Evolutionary conservation across 2,113 vertebrate species (phyloP).

Genomic region (Megaptera novaeangliae): DNA sequence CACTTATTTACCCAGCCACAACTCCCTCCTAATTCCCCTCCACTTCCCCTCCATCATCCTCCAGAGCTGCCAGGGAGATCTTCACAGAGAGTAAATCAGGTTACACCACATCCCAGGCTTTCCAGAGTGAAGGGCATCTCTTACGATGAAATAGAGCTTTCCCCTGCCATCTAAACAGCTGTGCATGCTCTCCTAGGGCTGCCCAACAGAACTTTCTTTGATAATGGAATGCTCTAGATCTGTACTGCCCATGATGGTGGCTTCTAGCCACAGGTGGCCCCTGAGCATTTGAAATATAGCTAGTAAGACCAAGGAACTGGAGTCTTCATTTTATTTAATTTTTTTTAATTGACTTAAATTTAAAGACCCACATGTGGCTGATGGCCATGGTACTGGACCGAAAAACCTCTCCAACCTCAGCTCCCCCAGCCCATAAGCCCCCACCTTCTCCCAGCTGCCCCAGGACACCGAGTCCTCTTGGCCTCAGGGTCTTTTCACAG

Average conservation of each 20-base stretch:
- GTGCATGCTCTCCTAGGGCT: too few species aligned
- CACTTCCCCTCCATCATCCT: too few species aligned
- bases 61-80: too few species aligned
- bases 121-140: fast-evolving
- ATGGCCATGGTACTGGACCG: fast-evolving
- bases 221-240: background rate
- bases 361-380: background rate
- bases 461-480: too few species aligned
- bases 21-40: background rate
- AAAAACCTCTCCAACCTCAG: too few species aligned
- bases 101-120: background rate
- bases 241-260: background rate
- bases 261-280: too few species aligned
- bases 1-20: background rate
- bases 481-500: background rate
- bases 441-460: background rate
- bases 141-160: background rate
- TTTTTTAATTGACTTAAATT: background rate
- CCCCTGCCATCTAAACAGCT: too few species aligned
- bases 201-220: background rate
- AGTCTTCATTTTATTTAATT: background rate
- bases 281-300: background rate
- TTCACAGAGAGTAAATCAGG: background rate
- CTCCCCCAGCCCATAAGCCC: background rate
- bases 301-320: background rate